Percentiles rank a stretch among this genome's conserved stretches.
phyloP scores from a whole-genome alignment of 2,888 invertebrate species.

The Philonicus albiceps region DNA sequence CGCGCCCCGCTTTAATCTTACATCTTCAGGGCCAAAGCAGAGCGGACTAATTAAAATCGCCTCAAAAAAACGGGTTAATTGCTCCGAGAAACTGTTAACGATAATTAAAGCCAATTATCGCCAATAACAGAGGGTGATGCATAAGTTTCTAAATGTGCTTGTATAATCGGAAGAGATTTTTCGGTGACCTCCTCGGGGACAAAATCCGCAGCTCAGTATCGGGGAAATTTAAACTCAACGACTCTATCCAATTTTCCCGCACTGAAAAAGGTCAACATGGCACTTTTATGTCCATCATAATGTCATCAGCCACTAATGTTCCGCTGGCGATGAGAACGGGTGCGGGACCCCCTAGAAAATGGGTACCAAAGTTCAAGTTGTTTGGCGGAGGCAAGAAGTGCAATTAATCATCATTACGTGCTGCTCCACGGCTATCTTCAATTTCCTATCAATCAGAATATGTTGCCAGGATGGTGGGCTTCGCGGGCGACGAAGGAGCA shows the following conservation, averaged over 20 bases:
- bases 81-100: not conserved
- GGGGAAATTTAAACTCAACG: not conserved
- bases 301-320: not conserved
- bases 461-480: not conserved
- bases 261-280: conserved; percentile 17
- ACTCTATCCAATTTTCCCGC: not conserved
- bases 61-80: conserved; percentile 19
- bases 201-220: not conserved
- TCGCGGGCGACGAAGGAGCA: not conserved
- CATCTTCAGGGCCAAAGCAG: not conserved
- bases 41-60: not conserved
- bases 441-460: conserved; percentile 25
- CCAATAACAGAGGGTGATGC: conserved; percentile 1
- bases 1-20: not conserved
- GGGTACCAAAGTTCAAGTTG: conserved; percentile 7
- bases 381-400: conserved; percentile 10
- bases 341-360: not conserved
- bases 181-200: not conserved
- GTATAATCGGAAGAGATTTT: conserved; percentile 8
- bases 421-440: conserved; percentile 22
- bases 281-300: conserved; percentile 6
- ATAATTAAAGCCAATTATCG: conserved; percentile 13
- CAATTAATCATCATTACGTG: conserved; percentile 37
- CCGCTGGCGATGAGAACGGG: not conserved
- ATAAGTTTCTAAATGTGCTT: not conserved